These are phyloP conservation scores for Aphrocallistes beatrix DNA, from an alignment of 37 sponge, comb jelly and placozoan species.

Conservation along the genomic window DNA sequence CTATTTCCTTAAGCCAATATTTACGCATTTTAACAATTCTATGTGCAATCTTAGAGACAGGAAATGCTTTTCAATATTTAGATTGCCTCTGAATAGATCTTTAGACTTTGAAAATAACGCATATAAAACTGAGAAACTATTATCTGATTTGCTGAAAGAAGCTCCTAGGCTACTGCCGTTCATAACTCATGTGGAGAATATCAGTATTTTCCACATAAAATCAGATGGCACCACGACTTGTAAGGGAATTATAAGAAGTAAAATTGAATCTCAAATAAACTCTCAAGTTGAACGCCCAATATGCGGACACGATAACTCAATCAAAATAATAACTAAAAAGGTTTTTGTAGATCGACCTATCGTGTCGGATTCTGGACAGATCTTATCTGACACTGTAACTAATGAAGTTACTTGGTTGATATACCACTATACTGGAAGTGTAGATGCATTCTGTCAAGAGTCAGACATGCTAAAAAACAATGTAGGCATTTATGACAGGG, in stretches of 20 bases:
- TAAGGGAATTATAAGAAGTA: neutral
- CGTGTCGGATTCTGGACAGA: neutral
- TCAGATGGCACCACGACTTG: neutral
- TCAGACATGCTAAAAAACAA: neutral
- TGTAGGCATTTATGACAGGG: neutral
- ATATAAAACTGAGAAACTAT: neutral
- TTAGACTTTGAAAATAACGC: neutral
- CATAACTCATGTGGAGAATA: neutral
- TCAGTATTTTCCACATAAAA: neutral
- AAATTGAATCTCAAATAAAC: neutral
- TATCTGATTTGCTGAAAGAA: neutral
- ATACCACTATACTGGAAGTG: neutral
- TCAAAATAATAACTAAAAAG: neutral
- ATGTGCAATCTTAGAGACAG: neutral
- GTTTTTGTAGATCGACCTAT: neutral
- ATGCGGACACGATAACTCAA: neutral
- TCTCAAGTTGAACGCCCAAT: neutral
- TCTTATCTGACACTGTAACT: neutral
- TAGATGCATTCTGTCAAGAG: neutral
- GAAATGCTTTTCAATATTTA: neutral
- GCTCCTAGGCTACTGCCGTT: conserved; percentile 1
- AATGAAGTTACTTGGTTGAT: neutral
- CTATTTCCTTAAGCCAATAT: neutral
- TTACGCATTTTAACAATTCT: neutral
- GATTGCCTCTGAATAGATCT: neutral